Conservation (phyloP, 2,888 invertebrate species). For the Metellina segmentata region DNA sequence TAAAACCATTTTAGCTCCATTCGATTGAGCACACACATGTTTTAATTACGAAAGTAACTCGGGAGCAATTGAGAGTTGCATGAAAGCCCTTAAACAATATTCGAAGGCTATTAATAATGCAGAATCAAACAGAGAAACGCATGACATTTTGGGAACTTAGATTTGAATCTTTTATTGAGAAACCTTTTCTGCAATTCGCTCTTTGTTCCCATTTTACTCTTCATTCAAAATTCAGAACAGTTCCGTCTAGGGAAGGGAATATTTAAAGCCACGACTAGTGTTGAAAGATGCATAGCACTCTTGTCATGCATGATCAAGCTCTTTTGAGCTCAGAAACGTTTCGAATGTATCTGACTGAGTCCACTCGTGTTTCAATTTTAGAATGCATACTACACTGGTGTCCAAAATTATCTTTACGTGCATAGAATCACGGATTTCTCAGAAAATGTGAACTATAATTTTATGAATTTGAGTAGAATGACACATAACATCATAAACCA, state of each 20-base stretch:
- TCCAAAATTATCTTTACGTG: too few relatives aligned
- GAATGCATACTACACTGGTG: too few relatives aligned
- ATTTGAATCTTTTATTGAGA: neutral
- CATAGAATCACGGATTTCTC: too few relatives aligned
- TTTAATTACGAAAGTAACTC: neutral
- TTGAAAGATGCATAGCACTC: neutral
- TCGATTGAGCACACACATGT: too few relatives aligned
- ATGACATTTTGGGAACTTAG: neutral
- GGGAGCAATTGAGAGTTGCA: neutral
- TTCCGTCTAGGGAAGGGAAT: neutral
- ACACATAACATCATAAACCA: too few relatives aligned
- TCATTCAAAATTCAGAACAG: neutral
- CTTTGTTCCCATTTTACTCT: neutral
- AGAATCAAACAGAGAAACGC: neutral
- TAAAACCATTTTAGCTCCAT: too few relatives aligned
- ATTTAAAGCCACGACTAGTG: neutral
- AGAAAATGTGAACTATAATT: too few relatives aligned
- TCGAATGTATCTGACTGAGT: neutral
- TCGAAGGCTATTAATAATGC: neutral
- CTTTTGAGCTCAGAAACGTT: neutral
- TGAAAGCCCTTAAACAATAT: neutral
- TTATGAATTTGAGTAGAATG: too few relatives aligned
- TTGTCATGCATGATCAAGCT: neutral
- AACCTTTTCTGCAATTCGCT: neutral
- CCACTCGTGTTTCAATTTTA: too few relatives aligned